phyloP scores from a whole-genome alignment of 1,140 invertebrate species.

The Ooceraea biroi region DNA sequence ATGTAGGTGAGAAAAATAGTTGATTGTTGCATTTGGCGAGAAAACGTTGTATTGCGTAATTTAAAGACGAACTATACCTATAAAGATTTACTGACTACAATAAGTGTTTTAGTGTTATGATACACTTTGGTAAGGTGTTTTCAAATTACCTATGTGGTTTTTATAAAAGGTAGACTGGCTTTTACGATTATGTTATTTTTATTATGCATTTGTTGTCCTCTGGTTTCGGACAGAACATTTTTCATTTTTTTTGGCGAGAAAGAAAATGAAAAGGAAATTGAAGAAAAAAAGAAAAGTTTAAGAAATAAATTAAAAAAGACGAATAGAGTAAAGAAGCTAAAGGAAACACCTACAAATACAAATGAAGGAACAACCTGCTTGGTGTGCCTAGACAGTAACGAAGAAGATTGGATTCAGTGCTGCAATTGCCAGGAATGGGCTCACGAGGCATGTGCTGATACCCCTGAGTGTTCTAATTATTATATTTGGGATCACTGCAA shows the following conservation, averaged over 20 bases:
- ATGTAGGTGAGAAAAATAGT: too few relatives aligned
- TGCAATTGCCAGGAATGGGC: neutral
- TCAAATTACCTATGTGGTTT: too few relatives aligned
- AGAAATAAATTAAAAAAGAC: neutral
- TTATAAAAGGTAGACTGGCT: too few relatives aligned
- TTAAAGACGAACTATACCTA: too few relatives aligned
- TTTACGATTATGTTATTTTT: too few relatives aligned
- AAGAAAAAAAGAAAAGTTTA: neutral
- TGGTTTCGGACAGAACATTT: too few relatives aligned
- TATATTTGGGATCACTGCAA: neutral
- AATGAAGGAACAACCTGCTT: neutral
- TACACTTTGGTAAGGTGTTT: too few relatives aligned
- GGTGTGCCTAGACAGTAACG: neutral
- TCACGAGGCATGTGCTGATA: neutral
- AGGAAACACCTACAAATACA: neutral
- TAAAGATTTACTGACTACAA: too few relatives aligned
- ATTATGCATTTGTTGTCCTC: too few relatives aligned
- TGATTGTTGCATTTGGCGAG: too few relatives aligned
- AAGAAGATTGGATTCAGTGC: neutral
- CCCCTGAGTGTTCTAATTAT: neutral
- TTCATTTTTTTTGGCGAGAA: neutral
- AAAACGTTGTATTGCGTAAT: too few relatives aligned
- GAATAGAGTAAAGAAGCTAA: neutral
- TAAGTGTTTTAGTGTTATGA: too few relatives aligned
- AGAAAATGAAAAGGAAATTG: neutral